Percentiles rank a stretch among this genome's conserved stretches.
phyloP scores from a whole-genome alignment of 2,888 invertebrate genomes.

The Platycheirus rosarum region DNA sequence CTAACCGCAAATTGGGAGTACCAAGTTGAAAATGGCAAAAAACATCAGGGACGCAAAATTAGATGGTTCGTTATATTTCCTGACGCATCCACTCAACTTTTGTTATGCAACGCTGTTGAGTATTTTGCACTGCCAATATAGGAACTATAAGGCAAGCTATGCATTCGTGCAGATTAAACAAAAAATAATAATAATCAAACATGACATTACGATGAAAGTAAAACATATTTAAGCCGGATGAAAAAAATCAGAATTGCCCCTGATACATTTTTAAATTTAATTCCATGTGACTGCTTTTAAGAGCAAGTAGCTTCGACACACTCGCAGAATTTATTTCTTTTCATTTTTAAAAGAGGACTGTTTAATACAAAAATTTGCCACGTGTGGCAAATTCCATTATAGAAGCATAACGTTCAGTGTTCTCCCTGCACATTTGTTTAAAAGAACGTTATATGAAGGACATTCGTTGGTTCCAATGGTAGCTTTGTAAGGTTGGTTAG shows the following conservation, averaged over 20 bases:
- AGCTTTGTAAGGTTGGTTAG: neutral
- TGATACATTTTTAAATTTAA: no score
- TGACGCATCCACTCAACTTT: conserved; percentile 20
- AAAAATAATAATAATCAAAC: no score
- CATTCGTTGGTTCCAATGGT: conserved; percentile 46
- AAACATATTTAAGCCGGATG: no score
- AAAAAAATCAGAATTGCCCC: no score
- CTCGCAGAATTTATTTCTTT: no score
- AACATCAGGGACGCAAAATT: conserved; percentile 42
- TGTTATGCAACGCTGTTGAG: conserved; percentile 2
- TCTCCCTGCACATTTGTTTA: conserved; percentile 1
- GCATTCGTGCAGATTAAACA: no score
- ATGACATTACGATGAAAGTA: no score
- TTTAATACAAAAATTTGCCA: conserved; percentile 23
- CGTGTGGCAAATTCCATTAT: conserved; percentile 51
- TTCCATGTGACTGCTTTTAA: no score
- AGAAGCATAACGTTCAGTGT: neutral
- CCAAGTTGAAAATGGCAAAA: conserved; percentile 12
- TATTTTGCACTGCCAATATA: no score
- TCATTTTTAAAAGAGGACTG: conserved; percentile 20
- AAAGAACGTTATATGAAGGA: conserved; percentile 33
- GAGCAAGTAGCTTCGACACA: no score
- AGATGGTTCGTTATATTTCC: conserved; percentile 9
- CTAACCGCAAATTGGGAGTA: neutral
- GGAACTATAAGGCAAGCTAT: no score